Evolutionary conservation across 2,888 invertebrate species (phyloP), one percentile per base, ranked within the genome.

Genomic region (Subacronicta megacephala): DNA sequence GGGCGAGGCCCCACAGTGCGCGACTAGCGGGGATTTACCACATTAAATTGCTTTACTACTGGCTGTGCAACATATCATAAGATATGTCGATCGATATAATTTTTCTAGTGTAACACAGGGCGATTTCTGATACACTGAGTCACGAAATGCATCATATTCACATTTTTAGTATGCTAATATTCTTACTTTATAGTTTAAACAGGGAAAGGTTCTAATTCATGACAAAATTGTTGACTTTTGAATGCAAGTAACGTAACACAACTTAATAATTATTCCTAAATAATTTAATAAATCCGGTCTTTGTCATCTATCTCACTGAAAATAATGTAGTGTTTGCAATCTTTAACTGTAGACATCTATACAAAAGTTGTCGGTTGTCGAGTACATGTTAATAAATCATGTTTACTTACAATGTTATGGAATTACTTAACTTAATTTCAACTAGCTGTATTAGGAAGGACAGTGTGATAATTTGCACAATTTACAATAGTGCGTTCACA

Each of bases 401-500:
- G 33, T 38, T 38, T 29, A 3, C 17, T 7, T 38, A 49, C 38
- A 36, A 55, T 13, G 40, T 37, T 40, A 46, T 33, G 40, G 33
- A 41, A 23, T 67, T 41, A 38, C 18, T 50, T 33, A 46, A 18
- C 20, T 38, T 7, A 45, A 15, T 67, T 49, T 52, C 49, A 12
- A 37, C 23, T 41, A 4, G 5, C 1, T 44, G 36, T 37, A 20
- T 31, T 26, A 20, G 36, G 13, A 36, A 29, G 3, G 7, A 38
- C 13, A 12, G 23, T 26, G 33, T 40, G 23, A 17, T 35, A 33
- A 31, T 45, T 37, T 0, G 5, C 9, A 20, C 12, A 31, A 36
- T 42, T 45, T 46, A 23, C 38, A 26, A 7, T 13, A 37, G 23
- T 29, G 40, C 17, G 15, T 38, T 33, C 16, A 13, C 42, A 16